Percentiles rank a stretch among this genome's conserved stretches.
Evolutionary conservation across 2,888 invertebrate genomes (phyloP).

Genomic region (Nemotelus nigrinus): DNA sequence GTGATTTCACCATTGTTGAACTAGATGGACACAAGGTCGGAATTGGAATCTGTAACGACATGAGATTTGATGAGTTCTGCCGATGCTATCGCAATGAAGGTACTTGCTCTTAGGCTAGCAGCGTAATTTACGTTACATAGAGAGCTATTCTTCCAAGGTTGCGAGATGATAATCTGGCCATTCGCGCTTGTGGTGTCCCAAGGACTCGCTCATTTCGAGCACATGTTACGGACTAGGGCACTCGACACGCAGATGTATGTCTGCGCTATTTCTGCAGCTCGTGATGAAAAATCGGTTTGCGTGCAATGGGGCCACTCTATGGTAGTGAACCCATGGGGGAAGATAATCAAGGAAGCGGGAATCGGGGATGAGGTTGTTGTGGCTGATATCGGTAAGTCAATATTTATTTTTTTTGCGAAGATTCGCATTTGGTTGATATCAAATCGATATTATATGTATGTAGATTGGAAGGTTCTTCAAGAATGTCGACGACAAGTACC

Average conservation of each 20-base stretch:
- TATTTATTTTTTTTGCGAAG: not conserved
- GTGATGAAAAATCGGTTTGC: slow-evolving; percentile 79
- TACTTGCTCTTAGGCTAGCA: slow-evolving; percentile 52
- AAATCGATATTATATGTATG: not conserved
- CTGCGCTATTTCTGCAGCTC: slow-evolving; percentile 84
- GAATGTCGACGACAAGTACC: slow-evolving; percentile 29
- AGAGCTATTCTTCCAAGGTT: slow-evolving; percentile 66
- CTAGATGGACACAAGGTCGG: slow-evolving; percentile 80
- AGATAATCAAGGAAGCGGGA: slow-evolving; percentile 75
- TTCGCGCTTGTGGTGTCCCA: slow-evolving; percentile 96
- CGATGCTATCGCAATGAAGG: slow-evolving; percentile 73
- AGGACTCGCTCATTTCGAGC: slow-evolving; percentile 93
- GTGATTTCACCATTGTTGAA: slow-evolving; percentile 78
- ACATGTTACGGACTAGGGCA: slow-evolving; percentile 83
- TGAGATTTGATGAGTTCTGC: slow-evolving; percentile 90
- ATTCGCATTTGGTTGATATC: not conserved
- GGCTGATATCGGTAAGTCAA: slow-evolving; percentile 69
- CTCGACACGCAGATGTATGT: slow-evolving; percentile 91
- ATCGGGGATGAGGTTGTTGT: slow-evolving; percentile 77
- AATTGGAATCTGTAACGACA: slow-evolving; percentile 95
- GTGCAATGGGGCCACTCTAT: slow-evolving; percentile 90
- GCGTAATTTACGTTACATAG: slow-evolving; percentile 19
- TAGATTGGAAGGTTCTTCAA: slow-evolving; percentile 30
- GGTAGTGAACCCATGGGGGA: slow-evolving; percentile 82
- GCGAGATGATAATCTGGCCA: slow-evolving; percentile 88